phyloP scores from a whole-genome alignment of 2,113 vertebrate genomes.

The Ginglymostoma cirratum region DNA sequence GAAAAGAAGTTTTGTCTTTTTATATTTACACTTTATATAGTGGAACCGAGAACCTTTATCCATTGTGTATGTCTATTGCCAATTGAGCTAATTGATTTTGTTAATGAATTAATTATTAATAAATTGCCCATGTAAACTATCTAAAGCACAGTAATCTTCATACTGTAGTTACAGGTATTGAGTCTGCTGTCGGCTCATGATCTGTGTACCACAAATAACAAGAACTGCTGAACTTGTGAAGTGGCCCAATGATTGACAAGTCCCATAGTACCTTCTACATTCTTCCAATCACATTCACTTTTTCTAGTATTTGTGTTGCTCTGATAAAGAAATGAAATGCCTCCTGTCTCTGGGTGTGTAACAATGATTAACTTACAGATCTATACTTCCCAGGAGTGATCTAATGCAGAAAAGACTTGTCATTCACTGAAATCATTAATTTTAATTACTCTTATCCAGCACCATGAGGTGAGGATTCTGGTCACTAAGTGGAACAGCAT shows the following conservation, averaged over 20 bases:
- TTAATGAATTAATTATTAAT: neutral
- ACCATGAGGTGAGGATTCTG: neutral
- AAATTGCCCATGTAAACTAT: neutral
- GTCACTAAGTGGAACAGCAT: neutral
- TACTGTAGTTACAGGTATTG: neutral
- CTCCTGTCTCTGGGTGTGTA: neutral
- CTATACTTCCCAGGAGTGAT: neutral
- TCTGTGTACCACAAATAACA: neutral
- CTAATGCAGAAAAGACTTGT: neutral
- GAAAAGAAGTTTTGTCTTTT: neutral
- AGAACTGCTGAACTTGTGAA: neutral
- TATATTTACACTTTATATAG: neutral
- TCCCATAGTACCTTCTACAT: neutral
- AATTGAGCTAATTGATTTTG: neutral
- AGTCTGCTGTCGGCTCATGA: neutral
- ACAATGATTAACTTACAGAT: neutral
- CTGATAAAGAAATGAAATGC: neutral
- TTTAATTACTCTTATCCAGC: neutral
- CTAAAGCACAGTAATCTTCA: neutral
- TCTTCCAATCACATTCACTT: neutral
- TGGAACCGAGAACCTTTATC: no score
- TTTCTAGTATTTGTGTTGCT: neutral
- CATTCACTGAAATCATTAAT: neutral
- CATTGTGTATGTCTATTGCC: neutral
- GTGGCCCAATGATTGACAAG: neutral